Conservation (phyloP, 2,888 invertebrate species). For the Yponomeuta sedellus region DNA sequence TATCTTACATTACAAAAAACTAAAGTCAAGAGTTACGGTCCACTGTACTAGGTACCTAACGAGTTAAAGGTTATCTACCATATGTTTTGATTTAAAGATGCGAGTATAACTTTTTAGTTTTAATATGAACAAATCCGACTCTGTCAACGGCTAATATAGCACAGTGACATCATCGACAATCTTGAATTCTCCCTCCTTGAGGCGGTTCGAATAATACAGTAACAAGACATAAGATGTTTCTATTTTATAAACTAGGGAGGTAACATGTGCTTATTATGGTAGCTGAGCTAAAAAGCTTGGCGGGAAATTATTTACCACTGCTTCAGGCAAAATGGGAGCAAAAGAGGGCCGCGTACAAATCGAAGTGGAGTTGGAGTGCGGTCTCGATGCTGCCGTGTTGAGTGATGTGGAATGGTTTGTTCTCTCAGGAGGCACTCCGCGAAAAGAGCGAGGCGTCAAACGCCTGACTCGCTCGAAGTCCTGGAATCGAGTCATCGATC, state of each 20-base stretch:
- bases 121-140: constrained; percentile 28
- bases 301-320: too few relatives aligned
- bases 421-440: constrained; percentile 57
- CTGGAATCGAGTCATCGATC: constrained; percentile 50
- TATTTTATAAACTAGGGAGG: too few relatives aligned
- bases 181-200: not conserved
- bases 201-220: too few relatives aligned
- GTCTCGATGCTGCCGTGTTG: constrained; percentile 40
- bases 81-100: not conserved
- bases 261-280: too few relatives aligned
- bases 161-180: constrained; percentile 40
- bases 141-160: constrained; percentile 35
- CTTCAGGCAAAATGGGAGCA: constrained; percentile 4
- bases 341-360: constrained; percentile 39
- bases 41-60: too few relatives aligned
- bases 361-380: constrained; percentile 56
- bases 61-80: too few relatives aligned
- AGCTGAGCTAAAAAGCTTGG: too few relatives aligned
- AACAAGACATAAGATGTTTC: too few relatives aligned
- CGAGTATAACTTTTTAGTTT: constrained; percentile 34
- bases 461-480: constrained; percentile 44
- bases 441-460: constrained; percentile 46
- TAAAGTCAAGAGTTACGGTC: too few relatives aligned
- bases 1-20: too few relatives aligned
- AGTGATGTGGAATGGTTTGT: constrained; percentile 61